Evolutionary conservation across 2,113 vertebrate genomes (phyloP), one percentile per base, ranked within the genome.

Genomic region (Eira barbara): DNA sequence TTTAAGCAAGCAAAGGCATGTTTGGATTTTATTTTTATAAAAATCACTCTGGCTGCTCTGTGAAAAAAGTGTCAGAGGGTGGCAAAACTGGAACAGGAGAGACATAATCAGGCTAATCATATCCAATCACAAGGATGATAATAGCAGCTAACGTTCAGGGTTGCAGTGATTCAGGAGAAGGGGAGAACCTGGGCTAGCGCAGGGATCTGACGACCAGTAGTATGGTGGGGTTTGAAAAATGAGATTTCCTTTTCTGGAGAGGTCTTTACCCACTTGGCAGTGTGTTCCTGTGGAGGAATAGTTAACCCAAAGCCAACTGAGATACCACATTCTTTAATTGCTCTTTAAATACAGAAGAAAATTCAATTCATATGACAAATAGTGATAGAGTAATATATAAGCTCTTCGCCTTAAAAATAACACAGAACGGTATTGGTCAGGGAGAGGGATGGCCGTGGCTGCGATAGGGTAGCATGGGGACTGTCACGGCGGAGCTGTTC

Each of bases 21-120:
- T 71, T 84, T 92, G 39, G 63, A 76, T 82, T 97, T 91, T 39
- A 67, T 81, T 78, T 92, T 95, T 81, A 59, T 82, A 55, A 90
- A 55, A 45, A 65, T 95, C 69, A 12, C 31, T 34, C 42, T 85
- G 76, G 11, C 88, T 84, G 47, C 57, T 95, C 45, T 86, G 29
- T 89, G 31, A n/a, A 61, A 78, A 78, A 89, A 78, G 6, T 84
- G 73, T 94, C 79, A 90, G 45, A 63, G 49, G 23, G 9, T 52
- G 83, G 52, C 63, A 82, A 42, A 73, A 69, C 45, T 87, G 74
- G 91, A 61, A 69, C 36, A 69, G 45, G 45, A 73, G 84, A 92
- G 85, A 47, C 14, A 6, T 45, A 49, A 25, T 57, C n/a, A 82
- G 63, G 83, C 59, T 85, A 36, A 36, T 81, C 39, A 69, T 78